These are phyloP conservation scores for Aplysia californica DNA, from an alignment of 1,140 invertebrate genomes.

Conservation along the genomic window DNA sequence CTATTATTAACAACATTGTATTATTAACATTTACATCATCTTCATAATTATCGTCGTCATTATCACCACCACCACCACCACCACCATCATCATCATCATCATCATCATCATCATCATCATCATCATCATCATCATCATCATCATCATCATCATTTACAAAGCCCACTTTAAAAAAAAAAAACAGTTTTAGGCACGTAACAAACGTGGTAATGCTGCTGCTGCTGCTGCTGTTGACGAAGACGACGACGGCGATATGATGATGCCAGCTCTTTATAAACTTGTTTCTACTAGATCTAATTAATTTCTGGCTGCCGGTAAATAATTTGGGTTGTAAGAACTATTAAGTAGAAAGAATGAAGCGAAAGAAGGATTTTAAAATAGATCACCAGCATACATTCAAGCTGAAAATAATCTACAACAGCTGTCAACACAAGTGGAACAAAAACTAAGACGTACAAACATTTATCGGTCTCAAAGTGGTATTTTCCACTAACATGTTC, in stretches of 20 bases:
- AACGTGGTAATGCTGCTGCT: not conserved
- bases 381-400: not conserved
- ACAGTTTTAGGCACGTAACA: not conserved
- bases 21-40: too few relatives aligned
- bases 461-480: too few relatives aligned
- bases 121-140: slow-evolving; percentile 20
- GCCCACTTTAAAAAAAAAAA: not conserved
- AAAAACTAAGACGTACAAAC: too few relatives aligned
- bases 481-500: too few relatives aligned
- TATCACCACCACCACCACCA: slow-evolving; percentile 23
- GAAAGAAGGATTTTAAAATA: not conserved
- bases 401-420: not conserved
- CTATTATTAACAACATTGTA: too few relatives aligned
- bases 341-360: not conserved
- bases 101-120: slow-evolving; percentile 16
- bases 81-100: slow-evolving; percentile 24
- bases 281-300: not conserved
- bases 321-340: not conserved
- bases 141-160: not conserved
- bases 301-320: not conserved
- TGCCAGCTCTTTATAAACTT: slow-evolving; percentile 1
- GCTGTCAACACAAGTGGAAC: not conserved
- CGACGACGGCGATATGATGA: not conserved
- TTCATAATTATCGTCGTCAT: slow-evolving; percentile 27
- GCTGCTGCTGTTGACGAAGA: not conserved